Evolutionary conservation across 2,113 vertebrate species (phyloP), one percentile per base, ranked within the genome.

Genomic region (Elachura formosa): DNA sequence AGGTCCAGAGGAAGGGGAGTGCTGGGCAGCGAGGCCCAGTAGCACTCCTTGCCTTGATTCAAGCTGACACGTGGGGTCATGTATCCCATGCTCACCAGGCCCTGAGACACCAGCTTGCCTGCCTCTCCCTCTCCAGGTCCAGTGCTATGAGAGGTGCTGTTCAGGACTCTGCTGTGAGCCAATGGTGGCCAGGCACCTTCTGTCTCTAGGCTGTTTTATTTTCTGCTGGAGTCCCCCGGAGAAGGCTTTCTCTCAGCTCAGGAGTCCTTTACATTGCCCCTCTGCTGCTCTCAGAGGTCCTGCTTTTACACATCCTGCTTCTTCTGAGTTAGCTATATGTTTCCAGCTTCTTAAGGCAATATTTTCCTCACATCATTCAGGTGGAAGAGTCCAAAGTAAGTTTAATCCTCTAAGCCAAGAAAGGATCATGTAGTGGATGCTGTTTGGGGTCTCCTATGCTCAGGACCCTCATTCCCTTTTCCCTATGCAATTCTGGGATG

Each of bases 21-120:
- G 0, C 48, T 2, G 9, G 48, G 62, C 71, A 72, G 28, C 0
- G 0, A 51, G 66, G 41, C 86, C 64, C 82, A 13, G 2, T 72
- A 58, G 67, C 71, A 11, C 49, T 92, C 58, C 66, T 75, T 67
- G 36, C 49, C 28, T 85, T 93, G 90, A 94, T 90, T 82, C 79
- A 40, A 38, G 89, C 41, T 4, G 45, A 92, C 66, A 40, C 31
- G 1, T 0, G 1, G 51, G 17, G 49, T 48, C 63, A 72, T 0
- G 0, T 14, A 48, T 43, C 24, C 18, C 0, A 0, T 41, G 59
- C 77, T 94, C 2, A 0, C 24, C 43, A 17, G 12, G 29, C 69
- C 46, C 63, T 56, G 55, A 54, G 40, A 78, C 49, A 58, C 21
- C 25, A 59, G 17, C 14, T 41, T 29, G 69, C 29, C 77, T 77